Percentiles rank a stretch among this genome's conserved stretches.
Conservation (phyloP, 1,140 invertebrate genomes). For the Zaprionus camerounensis region DNA sequence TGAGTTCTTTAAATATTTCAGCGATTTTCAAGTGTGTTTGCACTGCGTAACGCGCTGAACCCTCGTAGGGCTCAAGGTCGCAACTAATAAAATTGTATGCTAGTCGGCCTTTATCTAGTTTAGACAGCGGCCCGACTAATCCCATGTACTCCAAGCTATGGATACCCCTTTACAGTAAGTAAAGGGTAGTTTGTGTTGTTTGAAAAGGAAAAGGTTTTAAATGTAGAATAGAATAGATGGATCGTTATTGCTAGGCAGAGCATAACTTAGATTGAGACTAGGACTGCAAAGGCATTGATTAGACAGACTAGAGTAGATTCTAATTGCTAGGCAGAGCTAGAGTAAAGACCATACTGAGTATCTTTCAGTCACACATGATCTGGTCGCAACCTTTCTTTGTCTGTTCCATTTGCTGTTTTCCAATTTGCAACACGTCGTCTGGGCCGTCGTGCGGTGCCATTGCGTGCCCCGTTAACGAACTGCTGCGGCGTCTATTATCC, state of each 20-base stretch:
- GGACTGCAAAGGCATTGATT: too few relatives aligned
- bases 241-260: too few relatives aligned
- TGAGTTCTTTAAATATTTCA: background rate
- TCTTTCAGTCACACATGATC: background rate
- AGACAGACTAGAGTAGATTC: too few relatives aligned
- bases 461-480: conserved; percentile 33
- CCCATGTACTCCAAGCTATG: background rate
- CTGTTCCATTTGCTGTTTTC: conserved; percentile 34
- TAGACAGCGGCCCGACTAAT: conserved; percentile 6
- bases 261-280: too few relatives aligned
- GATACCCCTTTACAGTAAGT: background rate
- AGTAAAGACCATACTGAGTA: background rate
- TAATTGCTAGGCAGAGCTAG: too few relatives aligned
- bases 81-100: conserved; percentile 35
- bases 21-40: conserved; percentile 9
- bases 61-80: conserved; percentile 9
- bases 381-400: background rate
- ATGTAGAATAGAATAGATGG: too few relatives aligned
- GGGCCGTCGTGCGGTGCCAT: conserved; percentile 10
- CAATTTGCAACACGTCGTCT: conserved; percentile 56
- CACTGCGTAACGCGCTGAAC: background rate
- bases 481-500: conserved; percentile 39
- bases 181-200: background rate
- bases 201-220: too few relatives aligned
- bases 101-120: conserved; percentile 35